phyloP scores from a whole-genome alignment of 2,113 vertebrate genomes.

The Elaphurus davidianus region DNA sequence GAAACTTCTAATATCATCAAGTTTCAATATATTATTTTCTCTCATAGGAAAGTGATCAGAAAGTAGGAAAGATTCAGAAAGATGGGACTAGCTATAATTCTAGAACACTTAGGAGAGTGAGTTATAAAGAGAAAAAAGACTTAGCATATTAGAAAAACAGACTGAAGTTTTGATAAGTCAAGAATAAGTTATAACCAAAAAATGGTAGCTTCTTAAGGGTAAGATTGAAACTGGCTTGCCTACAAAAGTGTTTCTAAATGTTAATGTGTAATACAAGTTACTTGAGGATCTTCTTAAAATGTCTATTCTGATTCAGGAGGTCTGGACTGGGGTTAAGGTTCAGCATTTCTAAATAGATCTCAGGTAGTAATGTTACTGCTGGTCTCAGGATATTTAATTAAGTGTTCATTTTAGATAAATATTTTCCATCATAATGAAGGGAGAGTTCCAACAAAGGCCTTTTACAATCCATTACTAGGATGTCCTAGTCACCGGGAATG shows the following conservation, averaged over 20 bases:
- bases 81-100: background rate
- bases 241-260: background rate
- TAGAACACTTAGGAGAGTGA: background rate
- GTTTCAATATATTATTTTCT: background rate
- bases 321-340: background rate
- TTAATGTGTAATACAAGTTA: background rate
- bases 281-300: background rate
- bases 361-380: background rate
- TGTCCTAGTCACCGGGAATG: background rate
- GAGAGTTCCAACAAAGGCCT: background rate
- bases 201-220: background rate
- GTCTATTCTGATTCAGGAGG: background rate
- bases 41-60: background rate
- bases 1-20: background rate
- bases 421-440: background rate
- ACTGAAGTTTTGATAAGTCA: background rate
- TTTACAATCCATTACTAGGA: background rate
- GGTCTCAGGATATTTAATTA: background rate
- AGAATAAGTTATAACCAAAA: background rate
- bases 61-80: background rate
- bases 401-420: background rate
- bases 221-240: background rate
- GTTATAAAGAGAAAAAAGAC: background rate
- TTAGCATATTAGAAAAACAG: background rate
- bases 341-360: background rate